Base-by-base conservation (phyloP, 1,140 invertebrate genomes). In the Drosophila kurseongensis region DNA sequence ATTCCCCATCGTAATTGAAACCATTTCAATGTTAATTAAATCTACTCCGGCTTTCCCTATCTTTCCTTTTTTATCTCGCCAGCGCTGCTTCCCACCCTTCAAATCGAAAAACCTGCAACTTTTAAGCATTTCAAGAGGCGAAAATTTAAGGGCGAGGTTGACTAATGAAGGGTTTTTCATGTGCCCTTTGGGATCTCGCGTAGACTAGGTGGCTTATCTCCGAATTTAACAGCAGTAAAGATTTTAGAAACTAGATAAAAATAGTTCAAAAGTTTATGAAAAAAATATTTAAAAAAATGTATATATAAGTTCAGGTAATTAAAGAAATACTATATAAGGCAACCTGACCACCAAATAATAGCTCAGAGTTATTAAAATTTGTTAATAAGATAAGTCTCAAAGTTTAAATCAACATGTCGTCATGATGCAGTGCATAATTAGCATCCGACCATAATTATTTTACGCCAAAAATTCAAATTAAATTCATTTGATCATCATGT, bases 21-120 rank as follows among this genome's bases (percentile, higher is more conserved):
- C 55, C 62, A 62, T 80, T 80, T 80, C 63, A 69, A 80, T 75
- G 58, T 63, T 80, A 80, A 80, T 80, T 75, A 75, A 80, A 80
- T 80, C 77, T 50, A 14, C 35, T 32, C 51, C 52, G 56, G 40
- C 59, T 59, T 51, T 27, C 38, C 13, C 42, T 36, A 41, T 62
- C 68, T 44, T 13, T 36, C n/a, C n/a, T 12, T 27, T 13, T 29
- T 42, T n/a, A 14, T 60, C 50, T 18, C n/a, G 13, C 41, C 27
- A 38, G 10, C 36, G 10, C n/a, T 13, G 18, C 16, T 48, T 23
- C 2, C 18, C 32, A 6, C 27, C n/a, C n/a, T 29, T 38, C 45
- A 35, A 23, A 14, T 7, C 12, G 12, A 32, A 48, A 41, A 56
- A 55, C 14, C 58, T 55, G 32, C 29, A 62, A 55, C 36, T 71